These are phyloP conservation scores for Magallana angulata DNA, from an alignment of 1,140 invertebrate species.

Conservation along the genomic window DNA sequence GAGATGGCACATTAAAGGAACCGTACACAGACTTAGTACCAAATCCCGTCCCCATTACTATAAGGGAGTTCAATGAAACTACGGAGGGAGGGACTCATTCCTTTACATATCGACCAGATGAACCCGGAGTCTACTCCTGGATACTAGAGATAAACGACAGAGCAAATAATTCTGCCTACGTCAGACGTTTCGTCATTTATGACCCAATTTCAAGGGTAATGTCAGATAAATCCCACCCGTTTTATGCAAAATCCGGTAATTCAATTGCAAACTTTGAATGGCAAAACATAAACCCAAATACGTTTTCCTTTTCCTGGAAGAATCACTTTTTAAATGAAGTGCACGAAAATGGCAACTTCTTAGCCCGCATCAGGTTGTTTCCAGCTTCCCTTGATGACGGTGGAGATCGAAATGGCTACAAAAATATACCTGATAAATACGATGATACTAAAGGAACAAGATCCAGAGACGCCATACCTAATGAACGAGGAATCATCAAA, in stretches of 20 bases:
- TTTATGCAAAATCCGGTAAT: conserved; percentile 38
- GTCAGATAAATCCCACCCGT: neutral
- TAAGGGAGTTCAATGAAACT: neutral
- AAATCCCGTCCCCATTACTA: neutral
- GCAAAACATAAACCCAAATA: neutral
- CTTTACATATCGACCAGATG: conserved; percentile 46
- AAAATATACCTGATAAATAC: neutral
- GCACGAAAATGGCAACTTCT: conserved; percentile 47
- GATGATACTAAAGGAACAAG: conserved; percentile 55
- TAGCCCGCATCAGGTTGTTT: conserved; percentile 47
- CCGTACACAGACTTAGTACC: neutral
- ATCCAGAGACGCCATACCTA: conserved; percentile 41
- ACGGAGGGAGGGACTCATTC: neutral
- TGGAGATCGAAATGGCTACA: conserved; percentile 9
- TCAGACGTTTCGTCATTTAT: conserved; percentile 58
- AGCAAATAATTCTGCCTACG: conserved; percentile 63
- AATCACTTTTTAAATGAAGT: conserved; percentile 45
- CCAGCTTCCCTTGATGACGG: conserved; percentile 41
- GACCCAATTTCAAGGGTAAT: conserved; percentile 53
- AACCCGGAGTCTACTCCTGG: conserved; percentile 58
- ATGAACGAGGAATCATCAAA: conserved; percentile 53
- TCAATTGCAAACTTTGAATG: conserved; percentile 30
- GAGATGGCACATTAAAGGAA: neutral
- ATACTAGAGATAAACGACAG: conserved; percentile 57
- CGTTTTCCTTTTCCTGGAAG: conserved; percentile 3